These are phyloP conservation scores for Syncerus caffer DNA, from an alignment of 2,797 vertebrate species.

Conservation along the genomic window DNA sequence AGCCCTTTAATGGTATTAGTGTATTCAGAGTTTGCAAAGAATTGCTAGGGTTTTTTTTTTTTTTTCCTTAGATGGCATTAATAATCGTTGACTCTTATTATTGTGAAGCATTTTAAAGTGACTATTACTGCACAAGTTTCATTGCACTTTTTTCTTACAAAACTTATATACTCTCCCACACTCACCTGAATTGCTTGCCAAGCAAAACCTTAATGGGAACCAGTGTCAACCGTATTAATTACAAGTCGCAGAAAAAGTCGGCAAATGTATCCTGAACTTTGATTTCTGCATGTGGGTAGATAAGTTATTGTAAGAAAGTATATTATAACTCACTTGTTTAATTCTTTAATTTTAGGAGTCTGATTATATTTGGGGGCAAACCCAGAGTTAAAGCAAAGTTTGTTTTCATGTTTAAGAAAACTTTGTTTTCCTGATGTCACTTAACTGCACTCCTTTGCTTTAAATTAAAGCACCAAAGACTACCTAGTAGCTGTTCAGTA, in stretches of 20 bases:
- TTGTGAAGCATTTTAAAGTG: neutral
- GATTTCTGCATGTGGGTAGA: neutral
- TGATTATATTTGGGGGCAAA: neutral
- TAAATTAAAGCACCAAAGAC: neutral
- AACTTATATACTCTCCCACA: neutral
- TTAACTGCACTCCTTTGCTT: neutral
- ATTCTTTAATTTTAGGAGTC: neutral
- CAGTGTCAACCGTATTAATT: neutral
- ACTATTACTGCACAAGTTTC: neutral
- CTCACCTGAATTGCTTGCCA: neutral
- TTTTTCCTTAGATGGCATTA: neutral
- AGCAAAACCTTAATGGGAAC: neutral
- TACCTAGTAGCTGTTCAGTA: neutral
- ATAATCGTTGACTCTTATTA: neutral
- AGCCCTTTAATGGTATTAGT: fast-evolving
- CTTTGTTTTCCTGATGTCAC: neutral
- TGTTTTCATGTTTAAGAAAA: neutral
- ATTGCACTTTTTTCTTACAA: neutral
- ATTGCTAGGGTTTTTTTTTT: neutral
- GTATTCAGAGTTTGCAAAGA: neutral
- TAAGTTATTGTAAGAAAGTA: neutral
- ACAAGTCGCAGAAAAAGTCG: neutral
- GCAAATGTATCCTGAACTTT: neutral
- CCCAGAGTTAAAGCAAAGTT: neutral
- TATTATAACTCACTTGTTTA: neutral